Conservation (phyloP, 92 coral and sea anemone genomes). For the Epizoanthus scotinus region DNA sequence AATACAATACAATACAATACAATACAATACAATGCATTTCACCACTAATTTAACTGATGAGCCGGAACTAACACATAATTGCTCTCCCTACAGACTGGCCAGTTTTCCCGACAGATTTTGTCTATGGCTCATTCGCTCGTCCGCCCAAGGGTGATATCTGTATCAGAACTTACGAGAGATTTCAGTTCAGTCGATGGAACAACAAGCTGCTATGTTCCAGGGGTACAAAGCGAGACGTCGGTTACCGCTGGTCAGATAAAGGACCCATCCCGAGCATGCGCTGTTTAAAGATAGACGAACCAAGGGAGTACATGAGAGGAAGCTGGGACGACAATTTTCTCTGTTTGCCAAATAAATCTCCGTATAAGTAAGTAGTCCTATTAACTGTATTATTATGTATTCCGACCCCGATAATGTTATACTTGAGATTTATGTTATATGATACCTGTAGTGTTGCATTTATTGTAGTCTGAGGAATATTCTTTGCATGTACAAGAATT, state of each 20-base stretch:
- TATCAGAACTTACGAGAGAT: slow-evolving; percentile 38
- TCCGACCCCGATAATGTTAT: too few species aligned
- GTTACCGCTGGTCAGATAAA: slow-evolving; percentile 65
- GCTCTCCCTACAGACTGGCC: slow-evolving; percentile 38
- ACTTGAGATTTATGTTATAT: too few species aligned
- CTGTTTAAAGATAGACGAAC: slow-evolving; percentile 52
- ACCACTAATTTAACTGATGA: too few species aligned
- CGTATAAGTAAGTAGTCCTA: slow-evolving; percentile 37
- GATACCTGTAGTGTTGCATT: too few species aligned
- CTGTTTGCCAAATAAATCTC: slow-evolving; percentile 54
- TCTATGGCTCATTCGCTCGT: neutral
- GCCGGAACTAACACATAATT: neutral
- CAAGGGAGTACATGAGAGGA: slow-evolving; percentile 21
- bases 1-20: too few species aligned
- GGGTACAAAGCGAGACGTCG: slow-evolving; percentile 28
- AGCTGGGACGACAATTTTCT: slow-evolving; percentile 54
- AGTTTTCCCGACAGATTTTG: slow-evolving; percentile 54
- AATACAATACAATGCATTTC: too few species aligned
- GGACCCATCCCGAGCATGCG: slow-evolving; percentile 48
- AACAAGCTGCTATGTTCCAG: slow-evolving; percentile 33
- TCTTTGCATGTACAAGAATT: too few species aligned
- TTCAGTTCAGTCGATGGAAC: slow-evolving; percentile 21
- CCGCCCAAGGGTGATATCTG: slow-evolving; percentile 13
- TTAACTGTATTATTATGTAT: too few species aligned
- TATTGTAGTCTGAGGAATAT: too few species aligned